A percentile compares a stretch with the other conserved stretches of the same genome.
Conservation (phyloP, 2,888 invertebrate genomes). For the Cerceris rybyensis region DNA sequence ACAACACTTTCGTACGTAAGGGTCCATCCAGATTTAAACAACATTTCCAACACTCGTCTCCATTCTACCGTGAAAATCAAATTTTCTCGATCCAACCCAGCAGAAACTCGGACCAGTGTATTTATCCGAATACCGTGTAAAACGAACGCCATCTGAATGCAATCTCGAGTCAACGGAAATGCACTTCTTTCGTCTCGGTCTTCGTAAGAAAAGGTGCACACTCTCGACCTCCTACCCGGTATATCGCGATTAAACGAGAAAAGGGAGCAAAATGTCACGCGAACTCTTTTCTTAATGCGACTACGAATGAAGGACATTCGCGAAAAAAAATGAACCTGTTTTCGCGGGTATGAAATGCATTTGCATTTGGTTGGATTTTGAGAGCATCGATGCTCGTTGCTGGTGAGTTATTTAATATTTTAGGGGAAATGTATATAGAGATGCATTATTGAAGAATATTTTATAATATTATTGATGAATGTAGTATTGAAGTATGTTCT, state of each 20-base stretch:
- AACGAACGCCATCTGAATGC: constrained; percentile 22
- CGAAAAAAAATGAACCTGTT: neutral
- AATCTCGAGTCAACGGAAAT: constrained; percentile 34
- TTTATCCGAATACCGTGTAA: constrained; percentile 37
- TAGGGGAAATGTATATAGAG: neutral
- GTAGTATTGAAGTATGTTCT: too few relatives aligned
- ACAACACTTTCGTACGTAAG: constrained; percentile 7
- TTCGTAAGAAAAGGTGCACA: constrained; percentile 12
- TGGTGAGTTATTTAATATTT: neutral
- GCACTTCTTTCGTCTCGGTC: constrained; percentile 28
- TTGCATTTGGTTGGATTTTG: neutral
- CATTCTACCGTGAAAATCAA: constrained; percentile 25
- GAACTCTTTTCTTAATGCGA: neutral
- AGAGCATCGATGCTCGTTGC: neutral
- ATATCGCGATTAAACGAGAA: constrained; percentile 9
- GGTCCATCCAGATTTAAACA: neutral
- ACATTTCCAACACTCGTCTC: neutral
- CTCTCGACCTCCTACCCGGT: constrained; percentile 27
- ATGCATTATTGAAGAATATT: too few relatives aligned
- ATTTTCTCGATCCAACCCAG: constrained; percentile 21
- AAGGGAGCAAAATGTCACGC: constrained; percentile 15
- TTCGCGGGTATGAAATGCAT: neutral
- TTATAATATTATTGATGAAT: too few relatives aligned
- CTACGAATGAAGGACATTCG: neutral
- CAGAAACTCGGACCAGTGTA: constrained; percentile 15